These are phyloP conservation scores for Leptarthrus brevirostris DNA, from an alignment of 2,888 invertebrate genomes.

Conservation along the genomic window DNA sequence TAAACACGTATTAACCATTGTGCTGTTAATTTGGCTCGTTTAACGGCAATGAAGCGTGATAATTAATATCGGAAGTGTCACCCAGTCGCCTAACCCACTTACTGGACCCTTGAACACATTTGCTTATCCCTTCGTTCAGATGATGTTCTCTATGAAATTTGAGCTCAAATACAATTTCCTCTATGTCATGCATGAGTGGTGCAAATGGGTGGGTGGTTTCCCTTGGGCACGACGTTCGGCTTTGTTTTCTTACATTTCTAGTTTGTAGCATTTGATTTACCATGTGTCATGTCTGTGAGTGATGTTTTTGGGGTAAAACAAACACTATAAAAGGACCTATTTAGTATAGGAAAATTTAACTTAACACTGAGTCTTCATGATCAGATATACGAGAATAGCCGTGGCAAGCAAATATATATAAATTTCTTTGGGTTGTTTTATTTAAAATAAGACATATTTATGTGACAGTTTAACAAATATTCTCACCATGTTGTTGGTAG, in stretches of 20 bases:
- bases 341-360: background rate
- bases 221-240: background rate
- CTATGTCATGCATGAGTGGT: constrained; percentile 21
- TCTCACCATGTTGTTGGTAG: too few relatives aligned
- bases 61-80: constrained; percentile 28
- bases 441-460: too few relatives aligned
- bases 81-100: constrained; percentile 15
- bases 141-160: background rate
- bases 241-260: constrained; percentile 23
- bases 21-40: constrained; percentile 22
- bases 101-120: background rate
- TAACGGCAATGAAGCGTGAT: constrained; percentile 25
- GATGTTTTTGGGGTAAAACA: constrained; percentile 15
- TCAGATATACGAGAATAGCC: too few relatives aligned
- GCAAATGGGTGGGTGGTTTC: background rate
- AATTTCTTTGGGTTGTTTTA: too few relatives aligned
- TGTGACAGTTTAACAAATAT: too few relatives aligned
- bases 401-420: too few relatives aligned
- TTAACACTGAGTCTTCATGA: background rate
- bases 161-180: constrained; percentile 7
- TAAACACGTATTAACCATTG: constrained; percentile 19
- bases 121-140: background rate
- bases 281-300: constrained; percentile 16
- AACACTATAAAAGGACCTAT: background rate
- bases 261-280: constrained; percentile 30